These are phyloP conservation scores for Hyles lineata DNA, from an alignment of 2,888 invertebrate genomes.

Conservation along the genomic window DNA sequence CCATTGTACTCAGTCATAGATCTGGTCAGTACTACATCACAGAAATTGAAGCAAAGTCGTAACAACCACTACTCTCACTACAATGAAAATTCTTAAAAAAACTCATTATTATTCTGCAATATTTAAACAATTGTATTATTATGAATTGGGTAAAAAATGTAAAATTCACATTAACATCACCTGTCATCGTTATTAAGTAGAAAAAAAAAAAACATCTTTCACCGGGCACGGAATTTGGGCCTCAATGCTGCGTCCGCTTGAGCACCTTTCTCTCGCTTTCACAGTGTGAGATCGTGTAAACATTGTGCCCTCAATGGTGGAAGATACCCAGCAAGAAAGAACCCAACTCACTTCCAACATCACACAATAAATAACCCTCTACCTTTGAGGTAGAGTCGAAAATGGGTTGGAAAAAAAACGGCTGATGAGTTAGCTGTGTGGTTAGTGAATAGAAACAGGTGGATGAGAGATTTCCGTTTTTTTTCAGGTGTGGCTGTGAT, in stretches of 20 bases:
- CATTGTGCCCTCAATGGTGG: slow-evolving; percentile 64
- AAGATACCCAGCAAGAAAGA: slow-evolving; percentile 31
- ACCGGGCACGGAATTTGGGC: slow-evolving; percentile 72
- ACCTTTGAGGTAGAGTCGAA: slow-evolving; percentile 31
- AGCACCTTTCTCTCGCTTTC: slow-evolving; percentile 79
- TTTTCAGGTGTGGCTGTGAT: slow-evolving; percentile 52
- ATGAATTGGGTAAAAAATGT: slow-evolving; percentile 1
- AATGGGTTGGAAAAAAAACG: not conserved
- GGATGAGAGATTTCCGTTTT: slow-evolving; percentile 59
- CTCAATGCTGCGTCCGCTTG: slow-evolving; percentile 51
- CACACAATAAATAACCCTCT: not conserved
- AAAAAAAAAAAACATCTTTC: slow-evolving; percentile 68
- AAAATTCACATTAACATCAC: slow-evolving; percentile 28
- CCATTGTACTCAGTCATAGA: no score
- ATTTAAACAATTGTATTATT: slow-evolving; percentile 12
- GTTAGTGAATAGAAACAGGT: slow-evolving; percentile 52
- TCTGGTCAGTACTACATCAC: no score
- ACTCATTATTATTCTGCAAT: not conserved
- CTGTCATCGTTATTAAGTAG: slow-evolving; percentile 35
- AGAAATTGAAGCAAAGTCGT: no score
- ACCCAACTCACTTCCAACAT: not conserved
- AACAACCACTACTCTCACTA: no score
- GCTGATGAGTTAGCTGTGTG: slow-evolving; percentile 30
- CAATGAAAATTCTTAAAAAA: not conserved
- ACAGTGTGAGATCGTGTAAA: slow-evolving; percentile 55